Evolutionary conservation across 2,797 vertebrate species (phyloP).

Genomic region (Sebastes steindachneri): DNA sequence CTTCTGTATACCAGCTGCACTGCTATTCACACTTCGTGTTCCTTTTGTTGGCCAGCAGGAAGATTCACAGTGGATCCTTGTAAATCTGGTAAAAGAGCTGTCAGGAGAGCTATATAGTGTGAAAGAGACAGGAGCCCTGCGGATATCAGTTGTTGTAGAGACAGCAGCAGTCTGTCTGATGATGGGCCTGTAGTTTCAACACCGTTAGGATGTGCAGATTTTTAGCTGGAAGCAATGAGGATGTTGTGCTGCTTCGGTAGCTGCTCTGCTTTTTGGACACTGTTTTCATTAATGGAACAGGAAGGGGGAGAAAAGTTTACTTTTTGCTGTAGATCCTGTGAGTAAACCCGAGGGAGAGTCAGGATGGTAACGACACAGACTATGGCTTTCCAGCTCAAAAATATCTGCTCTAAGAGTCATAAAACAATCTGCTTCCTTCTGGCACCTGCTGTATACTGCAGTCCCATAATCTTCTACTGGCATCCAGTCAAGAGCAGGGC

Average conservation of each 20-base stretch:
- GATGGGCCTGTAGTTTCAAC: constrained; percentile 4
- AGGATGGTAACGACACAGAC: not conserved
- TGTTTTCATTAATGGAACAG: not conserved
- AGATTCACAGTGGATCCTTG: not conserved
- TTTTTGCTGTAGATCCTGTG: not conserved
- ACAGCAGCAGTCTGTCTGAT: constrained; percentile 16
- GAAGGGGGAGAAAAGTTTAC: not conserved
- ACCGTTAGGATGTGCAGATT: not conserved
- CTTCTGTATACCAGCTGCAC: not conserved
- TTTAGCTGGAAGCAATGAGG: not conserved
- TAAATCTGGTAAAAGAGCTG: constrained; percentile 14
- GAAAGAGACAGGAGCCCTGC: not conserved
- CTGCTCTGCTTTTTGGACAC: constrained; percentile 2
- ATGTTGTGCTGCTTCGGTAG: not conserved
- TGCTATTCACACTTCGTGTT: not conserved
- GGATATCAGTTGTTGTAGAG: constrained; percentile 2
- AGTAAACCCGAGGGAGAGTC: not conserved
- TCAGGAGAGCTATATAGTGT: not conserved
- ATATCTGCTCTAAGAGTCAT: not conserved
- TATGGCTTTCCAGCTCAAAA: not conserved
- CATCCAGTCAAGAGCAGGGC: not conserved
- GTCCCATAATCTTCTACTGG: not conserved
- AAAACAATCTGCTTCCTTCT: not conserved
- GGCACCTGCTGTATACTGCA: not conserved
- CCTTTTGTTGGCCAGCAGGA: not conserved